phyloP scores from a whole-genome alignment of 1,140 invertebrate genomes.

The Schlechtendalia chinensis region DNA sequence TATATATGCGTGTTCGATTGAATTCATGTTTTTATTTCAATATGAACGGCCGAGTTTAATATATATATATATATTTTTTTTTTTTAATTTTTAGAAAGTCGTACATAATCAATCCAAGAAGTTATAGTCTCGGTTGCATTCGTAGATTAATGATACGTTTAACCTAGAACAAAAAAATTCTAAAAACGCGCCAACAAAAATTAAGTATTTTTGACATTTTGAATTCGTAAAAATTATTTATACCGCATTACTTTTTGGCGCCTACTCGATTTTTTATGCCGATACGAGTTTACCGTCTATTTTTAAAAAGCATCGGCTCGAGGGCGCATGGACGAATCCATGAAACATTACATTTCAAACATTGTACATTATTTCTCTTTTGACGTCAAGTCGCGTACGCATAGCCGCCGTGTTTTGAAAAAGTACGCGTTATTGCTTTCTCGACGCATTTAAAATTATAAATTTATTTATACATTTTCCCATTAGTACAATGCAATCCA shows the following conservation, averaged over 20 bases:
- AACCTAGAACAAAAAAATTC: neutral
- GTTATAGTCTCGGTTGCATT: neutral
- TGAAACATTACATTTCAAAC: neutral
- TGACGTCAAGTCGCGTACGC: too few relatives aligned
- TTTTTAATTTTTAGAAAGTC: neutral
- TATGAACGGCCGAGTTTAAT: too few relatives aligned
- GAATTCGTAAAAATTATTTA: neutral
- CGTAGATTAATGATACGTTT: neutral
- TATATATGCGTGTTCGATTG: too few relatives aligned
- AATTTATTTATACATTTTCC: neutral
- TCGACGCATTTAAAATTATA: neutral
- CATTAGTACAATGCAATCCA: too few relatives aligned
- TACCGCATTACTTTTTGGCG: slow-evolving; percentile 8
- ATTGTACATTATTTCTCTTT: slow-evolving; percentile 6
- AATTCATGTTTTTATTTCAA: too few relatives aligned
- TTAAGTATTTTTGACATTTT: slow-evolving; percentile 18
- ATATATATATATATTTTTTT: too few relatives aligned
- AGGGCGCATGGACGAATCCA: neutral
- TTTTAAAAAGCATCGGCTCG: neutral
- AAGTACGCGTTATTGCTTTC: neutral
- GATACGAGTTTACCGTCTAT: slow-evolving; percentile 4
- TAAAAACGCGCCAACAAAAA: neutral
- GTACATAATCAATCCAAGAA: neutral
- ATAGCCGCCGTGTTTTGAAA: too few relatives aligned
- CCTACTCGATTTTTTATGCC: neutral